Evolutionary conservation across 2,113 vertebrate species (phyloP).

Genomic region (Zosterops japonicus): DNA sequence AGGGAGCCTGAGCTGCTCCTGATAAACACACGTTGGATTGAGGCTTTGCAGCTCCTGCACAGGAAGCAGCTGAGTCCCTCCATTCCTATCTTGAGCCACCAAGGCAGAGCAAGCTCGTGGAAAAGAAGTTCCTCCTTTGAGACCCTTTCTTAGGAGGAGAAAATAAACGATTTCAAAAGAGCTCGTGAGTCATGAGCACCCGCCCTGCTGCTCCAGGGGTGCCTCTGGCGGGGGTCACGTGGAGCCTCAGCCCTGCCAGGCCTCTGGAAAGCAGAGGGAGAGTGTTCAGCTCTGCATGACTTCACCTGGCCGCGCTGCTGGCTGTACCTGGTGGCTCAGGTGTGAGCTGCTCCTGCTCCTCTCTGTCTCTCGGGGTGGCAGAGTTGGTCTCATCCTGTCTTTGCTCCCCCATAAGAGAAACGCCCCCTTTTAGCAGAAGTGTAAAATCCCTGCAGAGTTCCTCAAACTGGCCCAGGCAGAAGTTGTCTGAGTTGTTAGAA

Average conservation of each 20-base stretch:
- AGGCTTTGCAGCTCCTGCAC: neutral
- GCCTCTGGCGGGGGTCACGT: neutral
- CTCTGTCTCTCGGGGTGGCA: neutral
- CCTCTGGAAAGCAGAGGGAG: neutral
- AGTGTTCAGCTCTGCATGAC: neutral
- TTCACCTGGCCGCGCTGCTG: neutral
- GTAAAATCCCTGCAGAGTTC: neutral
- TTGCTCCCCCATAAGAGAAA: neutral
- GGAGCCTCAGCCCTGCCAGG: slow-evolving; percentile 14
- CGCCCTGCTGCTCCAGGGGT: slow-evolving; percentile 2
- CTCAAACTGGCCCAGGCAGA: neutral
- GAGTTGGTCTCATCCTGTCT: neutral
- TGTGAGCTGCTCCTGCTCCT: neutral
- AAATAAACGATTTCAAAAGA: slow-evolving; percentile 23
- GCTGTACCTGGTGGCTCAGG: neutral
- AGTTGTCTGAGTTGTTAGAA: neutral
- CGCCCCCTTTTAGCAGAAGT: neutral
- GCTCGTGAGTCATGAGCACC: slow-evolving; percentile 21
- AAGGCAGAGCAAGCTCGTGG: neutral
- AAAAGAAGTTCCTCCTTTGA: slow-evolving; percentile 7
- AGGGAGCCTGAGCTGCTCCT: neutral
- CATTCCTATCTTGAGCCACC: neutral
- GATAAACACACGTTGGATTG: neutral
- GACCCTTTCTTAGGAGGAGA: slow-evolving; percentile 1
- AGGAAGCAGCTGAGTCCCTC: neutral